phyloP scores from a whole-genome alignment of 2,113 vertebrate genomes.

The Bubo bubo region DNA sequence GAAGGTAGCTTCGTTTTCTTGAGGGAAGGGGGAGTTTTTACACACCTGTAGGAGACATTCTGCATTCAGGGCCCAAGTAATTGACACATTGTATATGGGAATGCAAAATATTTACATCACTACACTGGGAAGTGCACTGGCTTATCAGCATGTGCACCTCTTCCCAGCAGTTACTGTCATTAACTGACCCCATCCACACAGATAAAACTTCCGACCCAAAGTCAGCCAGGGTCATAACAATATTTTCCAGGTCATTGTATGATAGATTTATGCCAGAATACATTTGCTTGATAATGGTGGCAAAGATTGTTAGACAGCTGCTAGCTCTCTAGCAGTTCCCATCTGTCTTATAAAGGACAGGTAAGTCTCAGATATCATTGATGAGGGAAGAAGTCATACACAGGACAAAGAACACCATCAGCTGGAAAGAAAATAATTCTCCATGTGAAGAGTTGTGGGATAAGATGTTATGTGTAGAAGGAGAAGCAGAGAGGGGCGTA shows the following conservation, averaged over 20 bases:
- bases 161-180: background rate
- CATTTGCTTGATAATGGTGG: background rate
- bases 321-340: background rate
- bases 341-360: background rate
- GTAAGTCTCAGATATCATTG: background rate
- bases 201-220: background rate
- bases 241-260: background rate
- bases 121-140: fast-evolving
- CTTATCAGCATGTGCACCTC: background rate
- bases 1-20: background rate
- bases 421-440: background rate
- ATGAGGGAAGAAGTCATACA: background rate
- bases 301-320: background rate
- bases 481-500: background rate
- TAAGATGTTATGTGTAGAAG: background rate
- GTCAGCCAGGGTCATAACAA: background rate
- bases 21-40: background rate
- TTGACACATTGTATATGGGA: background rate
- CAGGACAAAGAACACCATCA: background rate
- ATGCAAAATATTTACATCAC: background rate
- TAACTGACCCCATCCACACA: background rate
- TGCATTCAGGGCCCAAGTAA: background rate
- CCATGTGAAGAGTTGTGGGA: background rate
- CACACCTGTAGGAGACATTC: background rate
- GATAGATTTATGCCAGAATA: background rate